Base-by-base conservation (phyloP, 2,888 invertebrate genomes). In the Himalopsyche anomala region DNA sequence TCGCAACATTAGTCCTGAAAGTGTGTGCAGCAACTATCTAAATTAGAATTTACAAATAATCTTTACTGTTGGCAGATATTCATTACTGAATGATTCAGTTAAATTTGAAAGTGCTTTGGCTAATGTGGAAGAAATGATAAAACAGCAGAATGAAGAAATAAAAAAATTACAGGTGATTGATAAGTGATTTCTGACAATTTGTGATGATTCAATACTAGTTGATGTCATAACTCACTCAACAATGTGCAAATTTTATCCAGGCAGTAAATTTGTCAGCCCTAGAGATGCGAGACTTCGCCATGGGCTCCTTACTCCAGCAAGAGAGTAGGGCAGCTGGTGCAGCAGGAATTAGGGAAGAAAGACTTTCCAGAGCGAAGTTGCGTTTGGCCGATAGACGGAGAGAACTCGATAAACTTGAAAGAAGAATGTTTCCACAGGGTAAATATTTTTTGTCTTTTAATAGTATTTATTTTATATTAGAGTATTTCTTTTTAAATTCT, bases 381-480 rank as follows among this genome's bases (percentile, higher is more conserved):
- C 93, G 96, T 84, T 96, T 97, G 36, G 95, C 95, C 42, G 95
- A 95, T 84, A 92, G 96, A 11, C 95, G 95, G 89, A 90, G 94
- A 28, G 96, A 97, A 89, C 90, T 97, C 36, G 97, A 97, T 90
- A 94, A 95, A 84, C 91, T 97, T 86, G 97, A 97, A 89, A 95
- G 96, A 88, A 94, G 96, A 90, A 95, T 97, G 81, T 96, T 96
- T 89, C 95, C 96, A 15, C 94, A 95, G 28, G 93, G 93, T 55
- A 92, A 91, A 36, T 80, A 79, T 79, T 56, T 42, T 81, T 8
- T 45, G 9, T 45, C 45, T 45, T 45, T 45, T 45, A 45, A 45
- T 45, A 11, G 28, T 28, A 28, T 28, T 28, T 28, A 28, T 28
- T n/a, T 45, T 5, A 45, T 0, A 8, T 0, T 9, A 9, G 45